Evolutionary conservation across 1,140 invertebrate genomes (phyloP).

Genomic region (Phortica variegata): DNA sequence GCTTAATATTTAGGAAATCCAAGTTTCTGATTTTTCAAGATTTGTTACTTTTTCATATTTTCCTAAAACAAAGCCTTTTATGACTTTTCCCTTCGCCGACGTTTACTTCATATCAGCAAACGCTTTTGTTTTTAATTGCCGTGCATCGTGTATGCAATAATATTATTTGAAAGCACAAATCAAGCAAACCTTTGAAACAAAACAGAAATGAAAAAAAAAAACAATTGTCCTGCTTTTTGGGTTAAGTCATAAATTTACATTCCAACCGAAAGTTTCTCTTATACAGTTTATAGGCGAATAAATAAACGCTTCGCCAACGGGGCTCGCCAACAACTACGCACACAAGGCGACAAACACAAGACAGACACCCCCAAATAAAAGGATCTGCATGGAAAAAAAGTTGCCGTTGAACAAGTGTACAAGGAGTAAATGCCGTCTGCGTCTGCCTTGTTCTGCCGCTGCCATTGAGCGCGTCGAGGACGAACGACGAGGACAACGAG

Average conservation of each 20-base stretch:
- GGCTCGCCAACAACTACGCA: conserved; percentile 15
- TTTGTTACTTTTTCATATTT: too few relatives aligned
- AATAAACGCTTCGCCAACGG: conserved; percentile 12
- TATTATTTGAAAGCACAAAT: conserved; percentile 54
- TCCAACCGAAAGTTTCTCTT: conserved; percentile 17
- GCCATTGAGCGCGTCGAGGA: not conserved
- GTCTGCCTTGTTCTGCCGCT: too few relatives aligned
- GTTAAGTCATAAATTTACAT: conserved; percentile 54
- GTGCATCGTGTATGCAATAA: conserved; percentile 4
- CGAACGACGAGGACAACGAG: conserved; percentile 13
- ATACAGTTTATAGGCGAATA: conserved; percentile 1
- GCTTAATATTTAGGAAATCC: too few relatives aligned
- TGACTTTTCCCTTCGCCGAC: too few relatives aligned
- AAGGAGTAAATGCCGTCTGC: too few relatives aligned
- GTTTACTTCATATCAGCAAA: too few relatives aligned
- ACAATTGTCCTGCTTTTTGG: conserved; percentile 54
- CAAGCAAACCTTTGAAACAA: conserved; percentile 33
- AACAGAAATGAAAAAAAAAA: conserved; percentile 52
- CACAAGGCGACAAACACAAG: conserved; percentile 19
- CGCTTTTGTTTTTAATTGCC: too few relatives aligned
- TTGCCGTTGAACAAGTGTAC: too few relatives aligned
- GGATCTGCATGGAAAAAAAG: too few relatives aligned
- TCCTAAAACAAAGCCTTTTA: too few relatives aligned
- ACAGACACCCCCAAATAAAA: too few relatives aligned
- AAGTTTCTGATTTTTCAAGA: too few relatives aligned